Base-by-base conservation (phyloP, 2,888 invertebrate species). In the Andrena praecox region DNA sequence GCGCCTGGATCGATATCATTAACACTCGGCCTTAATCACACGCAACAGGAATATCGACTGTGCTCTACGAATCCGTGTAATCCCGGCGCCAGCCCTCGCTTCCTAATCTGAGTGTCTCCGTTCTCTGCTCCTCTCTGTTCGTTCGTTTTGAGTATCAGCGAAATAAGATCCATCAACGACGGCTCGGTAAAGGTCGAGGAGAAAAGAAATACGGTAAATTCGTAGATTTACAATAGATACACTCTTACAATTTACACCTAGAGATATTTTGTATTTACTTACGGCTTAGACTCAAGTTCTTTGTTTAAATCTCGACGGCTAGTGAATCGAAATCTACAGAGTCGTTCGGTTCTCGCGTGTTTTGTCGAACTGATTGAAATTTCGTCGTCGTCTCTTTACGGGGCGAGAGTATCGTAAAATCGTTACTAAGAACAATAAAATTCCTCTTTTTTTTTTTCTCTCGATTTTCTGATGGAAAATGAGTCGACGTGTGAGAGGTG, bases 181-280 rank as follows among this genome's bases (percentile, higher is more conserved):
- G 72, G 70, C 81, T 79, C 68, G 81, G 60, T 67, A 75, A 77
- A 63, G 31, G 67, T 77, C 72, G 77, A 75, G 62, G 64, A 71
- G 82, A 78, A 76, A 76, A 59, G 29, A 68, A 77, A 80, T 78
- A 67, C 69, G 66, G 48, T 77, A 80, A 86, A 74, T 79, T 85
- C 84, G 66, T 89, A 85, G 85, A 88, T 90, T 83, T 91, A 92
- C 90, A 92, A 78, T 90, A 92, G 90, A 92, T 91, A 92, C 90
- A 91, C 87, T 79, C 76, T 68, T 80, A 63, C 68, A 80, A 56
- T 89, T 59, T 90, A 90, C 81, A 70, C 66, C 84, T 88, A 86
- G 54, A 85, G 80, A 84, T 69, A 74, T 80, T 80, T 69, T 77
- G 71, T 77, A 50, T 74, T 82, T 79, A 82, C 85, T 86, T 87